Percentiles rank a stretch among this genome's conserved stretches.
Conservation (phyloP, 2,888 invertebrate species). For the Eremobia ochroleuca region DNA sequence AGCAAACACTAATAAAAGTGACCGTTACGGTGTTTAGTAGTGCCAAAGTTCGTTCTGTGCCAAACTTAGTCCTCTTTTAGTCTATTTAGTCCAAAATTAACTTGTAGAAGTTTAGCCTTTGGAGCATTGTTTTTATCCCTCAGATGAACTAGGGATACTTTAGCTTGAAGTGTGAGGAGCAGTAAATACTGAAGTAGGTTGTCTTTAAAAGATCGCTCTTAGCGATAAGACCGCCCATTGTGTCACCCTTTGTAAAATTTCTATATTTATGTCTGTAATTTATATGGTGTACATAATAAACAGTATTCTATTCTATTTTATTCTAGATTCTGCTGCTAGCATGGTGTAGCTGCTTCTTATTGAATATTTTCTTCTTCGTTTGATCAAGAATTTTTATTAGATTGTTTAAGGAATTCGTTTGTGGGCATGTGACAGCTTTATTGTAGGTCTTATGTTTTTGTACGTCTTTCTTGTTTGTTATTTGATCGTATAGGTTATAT, state of each 20-base stretch:
- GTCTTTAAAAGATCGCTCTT: too few species aligned
- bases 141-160: constrained; percentile 19
- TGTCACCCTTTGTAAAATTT: too few species aligned
- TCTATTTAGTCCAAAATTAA: constrained; percentile 50
- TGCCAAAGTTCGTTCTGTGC: constrained; percentile 39
- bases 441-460: background rate
- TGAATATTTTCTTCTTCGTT: background rate
- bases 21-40: constrained; percentile 42
- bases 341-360: background rate
- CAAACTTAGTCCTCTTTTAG: constrained; percentile 48
- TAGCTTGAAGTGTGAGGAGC: background rate
- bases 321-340: background rate
- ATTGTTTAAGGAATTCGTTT: background rate
- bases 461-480: background rate
- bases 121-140: constrained; percentile 28
- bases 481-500: background rate
- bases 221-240: too few species aligned
- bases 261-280: too few species aligned
- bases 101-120: constrained; percentile 40
- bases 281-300: too few species aligned
- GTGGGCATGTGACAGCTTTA: background rate
- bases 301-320: too few species aligned
- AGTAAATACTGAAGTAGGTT: background rate
- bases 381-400: background rate
- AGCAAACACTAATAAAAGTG: constrained; percentile 54